Base-by-base conservation (phyloP, 2,113 vertebrate genomes). In the Erpornis zantholeuca region DNA sequence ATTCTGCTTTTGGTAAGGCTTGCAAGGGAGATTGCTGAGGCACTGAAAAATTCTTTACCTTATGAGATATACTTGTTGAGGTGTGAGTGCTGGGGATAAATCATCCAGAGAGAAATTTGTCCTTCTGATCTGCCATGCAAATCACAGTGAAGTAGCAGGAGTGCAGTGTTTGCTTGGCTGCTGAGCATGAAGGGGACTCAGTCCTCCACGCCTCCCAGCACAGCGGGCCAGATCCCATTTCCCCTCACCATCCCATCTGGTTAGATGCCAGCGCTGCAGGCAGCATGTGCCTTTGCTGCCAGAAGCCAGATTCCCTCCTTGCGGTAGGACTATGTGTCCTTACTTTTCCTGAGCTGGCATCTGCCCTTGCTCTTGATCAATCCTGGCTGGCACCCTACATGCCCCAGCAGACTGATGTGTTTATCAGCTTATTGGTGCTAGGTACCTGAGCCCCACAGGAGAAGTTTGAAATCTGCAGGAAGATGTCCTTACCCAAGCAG, bases 111-210 rank as follows among this genome's bases (percentile, higher is more conserved):
- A 64, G 60, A 91, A 88, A 83, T 79, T 64, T 60, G 60, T 94
- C 65, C 82, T 59, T 78, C 50, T 1, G 4, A 38, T 81, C 84
- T 89, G 42, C 76, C 65, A 4, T 23, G 28, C 63, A 84, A 64
- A 61, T 78, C 89, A 83, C 18, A 18, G 45, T 19, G 50, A 94
- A 83, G 66, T 49, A 42, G 71, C 69, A 79, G 82, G 53, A 95
- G 33, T 25, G 57, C 36, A 45, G 45, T 15, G 63, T 83, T 85
- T 47, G 59, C 69, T 84, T 92, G 72, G 64, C 63, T 70, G 73
- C 23, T 70, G 78, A 90, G 80, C 83, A 76, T 89, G 86, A 95
- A 92, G 76, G 76, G 57, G 73, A 89, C 52, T 82, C 56, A 47
- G 81, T 84, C 81, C 59, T 75, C 59, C 35, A 44, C 0, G 4